Base-by-base conservation (phyloP, 2,113 vertebrate species). In the Holacanthus passer region DNA sequence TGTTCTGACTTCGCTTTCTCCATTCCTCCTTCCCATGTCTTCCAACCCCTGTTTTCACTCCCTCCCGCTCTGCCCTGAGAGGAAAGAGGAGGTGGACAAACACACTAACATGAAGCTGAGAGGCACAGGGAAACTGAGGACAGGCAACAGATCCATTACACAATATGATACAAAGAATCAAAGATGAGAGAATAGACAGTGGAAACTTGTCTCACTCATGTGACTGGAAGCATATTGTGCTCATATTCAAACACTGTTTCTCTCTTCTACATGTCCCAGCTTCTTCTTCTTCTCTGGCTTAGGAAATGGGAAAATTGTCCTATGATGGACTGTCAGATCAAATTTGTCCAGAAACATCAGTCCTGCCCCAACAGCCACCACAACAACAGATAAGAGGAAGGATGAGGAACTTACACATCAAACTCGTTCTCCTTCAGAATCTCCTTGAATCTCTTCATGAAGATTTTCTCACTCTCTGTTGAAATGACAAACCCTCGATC, bases 361-460 rank as follows among this genome's bases (percentile, higher is more conserved):
- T 29, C 22, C 65, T 6, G 3, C 4, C 11, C 50, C 7, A 19
- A n/a, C 45, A 7, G 53, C 66, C 27, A 60, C 10, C 13, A 12
- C 3, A 7, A 41, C 16, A 32, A 68, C 6, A 65, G 24, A 70
- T 66, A 12, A 60, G 27, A 71, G 13, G 10, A 68, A 67, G 19
- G 53, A 64, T 0, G 22, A 55, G n/a, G 19, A 58, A 96, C 97
- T 98, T 95, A 99, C 98, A 98, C 90, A 80, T 97, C 96, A 90
- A 98, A 97, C 79, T 98, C 93, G 86, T 96, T 97, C 91, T 98
- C 96, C 91, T 95, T 96, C 88, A 99, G 96, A 83, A 98, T 96
- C 93, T 99, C 97, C 92, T 97, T 97, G 79, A 99, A 93, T 86
- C 96, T 96, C 94, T 96, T 98, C 95, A 98, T 95, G 95, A 98